These are phyloP conservation scores for Micrastur ruficollis DNA, from an alignment of 2,797 vertebrate species.

Conservation along the genomic window DNA sequence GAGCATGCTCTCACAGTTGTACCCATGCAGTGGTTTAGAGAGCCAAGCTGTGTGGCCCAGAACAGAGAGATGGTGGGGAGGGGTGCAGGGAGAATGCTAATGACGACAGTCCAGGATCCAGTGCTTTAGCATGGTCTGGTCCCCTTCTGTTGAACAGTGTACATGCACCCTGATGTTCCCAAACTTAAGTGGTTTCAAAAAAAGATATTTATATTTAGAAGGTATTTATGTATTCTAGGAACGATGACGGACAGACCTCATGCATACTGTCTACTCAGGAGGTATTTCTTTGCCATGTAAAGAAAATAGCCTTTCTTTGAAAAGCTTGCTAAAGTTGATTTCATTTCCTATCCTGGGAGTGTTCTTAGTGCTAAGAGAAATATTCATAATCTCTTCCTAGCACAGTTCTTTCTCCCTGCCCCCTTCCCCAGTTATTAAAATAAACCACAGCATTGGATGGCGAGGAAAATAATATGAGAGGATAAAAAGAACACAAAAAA, in stretches of 20 bases:
- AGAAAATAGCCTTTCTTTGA: neutral
- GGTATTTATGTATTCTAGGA: neutral
- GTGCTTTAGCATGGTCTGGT: neutral
- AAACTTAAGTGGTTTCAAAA: neutral
- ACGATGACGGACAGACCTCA: neutral
- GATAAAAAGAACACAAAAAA: neutral
- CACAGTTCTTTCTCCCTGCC: neutral
- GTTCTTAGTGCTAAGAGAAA: neutral
- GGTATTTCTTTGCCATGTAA: neutral
- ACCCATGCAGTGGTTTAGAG: neutral
- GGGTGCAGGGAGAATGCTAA: fast-evolving
- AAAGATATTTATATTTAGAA: neutral
- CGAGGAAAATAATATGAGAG: neutral
- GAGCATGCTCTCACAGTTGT: neutral
- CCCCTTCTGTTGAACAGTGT: neutral
- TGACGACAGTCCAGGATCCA: neutral
- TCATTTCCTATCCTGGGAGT: neutral
- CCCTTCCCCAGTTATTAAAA: neutral
- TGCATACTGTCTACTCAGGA: neutral
- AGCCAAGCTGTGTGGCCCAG: neutral
- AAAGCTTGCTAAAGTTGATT: neutral
- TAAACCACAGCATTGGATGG: neutral
- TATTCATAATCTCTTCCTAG: too few relatives aligned
- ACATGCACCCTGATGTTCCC: neutral
- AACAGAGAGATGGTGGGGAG: neutral